phyloP scores from a whole-genome alignment of 2,797 vertebrate genomes.

The Gouania willdenowi region DNA sequence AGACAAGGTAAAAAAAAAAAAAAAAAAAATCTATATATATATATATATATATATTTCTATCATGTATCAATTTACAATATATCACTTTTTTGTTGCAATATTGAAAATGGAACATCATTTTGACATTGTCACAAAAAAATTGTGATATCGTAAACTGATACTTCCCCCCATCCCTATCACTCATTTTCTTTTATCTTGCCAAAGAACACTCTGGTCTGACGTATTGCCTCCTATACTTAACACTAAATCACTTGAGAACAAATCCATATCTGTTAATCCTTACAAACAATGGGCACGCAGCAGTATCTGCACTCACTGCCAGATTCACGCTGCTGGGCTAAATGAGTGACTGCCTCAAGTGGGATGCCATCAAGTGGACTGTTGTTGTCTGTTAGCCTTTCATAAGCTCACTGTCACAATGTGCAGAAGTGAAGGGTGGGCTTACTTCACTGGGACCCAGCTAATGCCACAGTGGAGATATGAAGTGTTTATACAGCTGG shows the following conservation, averaged over 20 bases:
- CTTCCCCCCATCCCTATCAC: too few species aligned
- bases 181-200: too few species aligned
- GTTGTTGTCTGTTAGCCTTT: neutral
- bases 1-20: too few species aligned
- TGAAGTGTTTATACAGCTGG: conserved; percentile 52
- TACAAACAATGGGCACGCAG: conserved; percentile 5
- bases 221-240: too few species aligned
- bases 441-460: conserved; percentile 5
- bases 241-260: conserved; percentile 10
- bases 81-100: too few species aligned
- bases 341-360: neutral
- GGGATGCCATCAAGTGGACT: neutral
- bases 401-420: conserved; percentile 15
- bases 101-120: too few species aligned
- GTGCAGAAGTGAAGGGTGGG: conserved; percentile 34
- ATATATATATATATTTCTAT: too few species aligned
- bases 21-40: too few species aligned
- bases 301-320: conserved; percentile 5
- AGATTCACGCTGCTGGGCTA: neutral
- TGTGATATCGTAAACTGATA: too few species aligned
- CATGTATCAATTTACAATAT: too few species aligned
- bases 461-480: conserved; percentile 22
- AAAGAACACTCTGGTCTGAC: too few species aligned
- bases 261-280: conserved; percentile 24
- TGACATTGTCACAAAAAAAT: too few species aligned